Evolutionary conservation across 1,140 invertebrate genomes (phyloP).

Genomic region (Lucilia cuprina): DNA sequence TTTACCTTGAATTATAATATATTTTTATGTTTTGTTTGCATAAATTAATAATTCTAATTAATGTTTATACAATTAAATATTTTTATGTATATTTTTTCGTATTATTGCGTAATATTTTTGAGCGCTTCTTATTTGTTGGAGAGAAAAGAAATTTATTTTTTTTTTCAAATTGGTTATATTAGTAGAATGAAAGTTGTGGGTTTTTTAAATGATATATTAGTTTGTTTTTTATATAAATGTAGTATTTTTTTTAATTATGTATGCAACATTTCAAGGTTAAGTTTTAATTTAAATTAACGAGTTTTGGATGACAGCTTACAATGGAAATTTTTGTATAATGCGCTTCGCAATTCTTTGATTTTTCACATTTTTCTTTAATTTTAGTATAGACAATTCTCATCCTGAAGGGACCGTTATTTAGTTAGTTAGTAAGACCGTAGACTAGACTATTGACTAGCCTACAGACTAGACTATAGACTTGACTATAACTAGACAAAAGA

Average conservation of each 20-base stretch:
- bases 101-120: slow-evolving; percentile 14
- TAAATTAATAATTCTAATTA: slow-evolving; percentile 30
- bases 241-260: background rate
- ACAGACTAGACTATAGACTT: too few species aligned
- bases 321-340: too few species aligned
- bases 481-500: too few species aligned
- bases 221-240: too few species aligned
- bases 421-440: too few species aligned
- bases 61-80: background rate
- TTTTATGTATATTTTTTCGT: background rate
- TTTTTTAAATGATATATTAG: background rate
- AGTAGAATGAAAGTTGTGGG: background rate
- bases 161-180: background rate
- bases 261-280: background rate
- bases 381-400: too few species aligned
- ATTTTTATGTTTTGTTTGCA: background rate
- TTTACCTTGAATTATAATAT: slow-evolving; percentile 22
- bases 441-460: too few species aligned
- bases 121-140: background rate
- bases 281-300: too few species aligned
- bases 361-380: too few species aligned
- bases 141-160: background rate
- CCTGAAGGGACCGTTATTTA: too few species aligned
- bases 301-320: too few species aligned
- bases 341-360: too few species aligned